phyloP scores from a whole-genome alignment of 2,797 vertebrate genomes.

The Oreochromis grahami region DNA sequence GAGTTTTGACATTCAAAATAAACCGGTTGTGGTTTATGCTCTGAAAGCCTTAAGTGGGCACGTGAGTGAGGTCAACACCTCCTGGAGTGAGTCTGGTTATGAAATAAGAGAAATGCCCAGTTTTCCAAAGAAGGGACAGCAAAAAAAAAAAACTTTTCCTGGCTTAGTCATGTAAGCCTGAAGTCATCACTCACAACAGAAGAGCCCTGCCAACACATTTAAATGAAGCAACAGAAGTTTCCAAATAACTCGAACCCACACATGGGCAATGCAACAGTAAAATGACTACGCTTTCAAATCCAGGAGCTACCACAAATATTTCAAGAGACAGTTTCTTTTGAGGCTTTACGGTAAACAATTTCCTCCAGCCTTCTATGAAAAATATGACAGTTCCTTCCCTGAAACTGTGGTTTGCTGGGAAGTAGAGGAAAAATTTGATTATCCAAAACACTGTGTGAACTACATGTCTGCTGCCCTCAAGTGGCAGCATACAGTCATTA shows the following conservation, averaged over 20 bases:
- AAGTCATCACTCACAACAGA: slow-evolving; percentile 37
- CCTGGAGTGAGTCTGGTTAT: slow-evolving; percentile 36
- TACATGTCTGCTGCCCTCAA: slow-evolving; percentile 63
- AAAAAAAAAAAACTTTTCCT: slow-evolving; percentile 21
- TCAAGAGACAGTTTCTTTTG: not conserved
- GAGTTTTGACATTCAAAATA: slow-evolving; percentile 47
- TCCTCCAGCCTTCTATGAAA: not conserved
- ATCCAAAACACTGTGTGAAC: not conserved
- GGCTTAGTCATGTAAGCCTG: slow-evolving; percentile 25
- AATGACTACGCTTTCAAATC: not conserved
- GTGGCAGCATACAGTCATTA: slow-evolving; percentile 15
- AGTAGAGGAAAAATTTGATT: not conserved
- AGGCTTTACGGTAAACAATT: not conserved
- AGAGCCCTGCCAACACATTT: not conserved
- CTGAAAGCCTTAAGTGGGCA: slow-evolving; percentile 39
- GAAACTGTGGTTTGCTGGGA: slow-evolving; percentile 10
- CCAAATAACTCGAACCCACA: not conserved
- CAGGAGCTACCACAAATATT: not conserved
- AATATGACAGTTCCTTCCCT: not conserved
- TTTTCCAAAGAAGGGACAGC: slow-evolving; percentile 43
- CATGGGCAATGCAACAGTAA: not conserved
- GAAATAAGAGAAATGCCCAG: slow-evolving; percentile 42
- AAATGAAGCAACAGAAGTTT: not conserved
- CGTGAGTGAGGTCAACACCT: slow-evolving; percentile 55
- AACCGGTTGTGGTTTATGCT: slow-evolving; percentile 42